Evolutionary conservation across 2,113 vertebrate genomes (phyloP).

Genomic region (Oreocharis arfaki): DNA sequence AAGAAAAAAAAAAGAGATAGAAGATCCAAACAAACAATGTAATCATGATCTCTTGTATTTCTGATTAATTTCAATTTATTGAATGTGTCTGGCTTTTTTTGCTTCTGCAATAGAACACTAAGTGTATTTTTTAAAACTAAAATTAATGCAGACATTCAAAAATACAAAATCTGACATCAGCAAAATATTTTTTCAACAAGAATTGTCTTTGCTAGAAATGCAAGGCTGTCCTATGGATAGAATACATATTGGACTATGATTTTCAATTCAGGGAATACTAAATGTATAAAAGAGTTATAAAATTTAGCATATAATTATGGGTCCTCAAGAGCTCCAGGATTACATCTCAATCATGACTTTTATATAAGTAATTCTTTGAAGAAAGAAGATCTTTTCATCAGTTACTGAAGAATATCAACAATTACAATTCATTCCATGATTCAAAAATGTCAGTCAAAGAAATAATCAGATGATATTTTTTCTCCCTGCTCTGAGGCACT

Average conservation of each 20-base stretch:
- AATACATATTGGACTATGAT: not conserved
- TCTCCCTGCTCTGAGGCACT: not conserved
- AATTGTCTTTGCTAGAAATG: not conserved
- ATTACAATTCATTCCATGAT: not conserved
- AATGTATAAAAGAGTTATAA: not conserved
- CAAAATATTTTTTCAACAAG: not conserved
- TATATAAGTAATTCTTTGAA: not conserved
- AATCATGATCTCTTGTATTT: not conserved
- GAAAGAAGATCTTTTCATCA: not conserved
- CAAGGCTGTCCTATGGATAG: not conserved
- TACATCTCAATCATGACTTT: not conserved
- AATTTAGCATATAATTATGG: not conserved
- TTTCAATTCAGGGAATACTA: not conserved
- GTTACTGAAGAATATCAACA: not conserved
- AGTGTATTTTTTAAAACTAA: not conserved
- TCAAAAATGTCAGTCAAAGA: not conserved
- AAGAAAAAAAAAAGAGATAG: not conserved
- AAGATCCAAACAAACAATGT: not conserved
- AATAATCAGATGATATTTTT: not conserved
- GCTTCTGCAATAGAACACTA: not conserved
- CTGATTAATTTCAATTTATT: not conserved
- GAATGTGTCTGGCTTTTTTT: not conserved
- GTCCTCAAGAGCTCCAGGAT: not conserved
- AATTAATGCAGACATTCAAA: not conserved
- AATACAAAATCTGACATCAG: not conserved